phyloP scores from a whole-genome alignment of 2,113 vertebrate genomes.

The Chionomys nivalis region DNA sequence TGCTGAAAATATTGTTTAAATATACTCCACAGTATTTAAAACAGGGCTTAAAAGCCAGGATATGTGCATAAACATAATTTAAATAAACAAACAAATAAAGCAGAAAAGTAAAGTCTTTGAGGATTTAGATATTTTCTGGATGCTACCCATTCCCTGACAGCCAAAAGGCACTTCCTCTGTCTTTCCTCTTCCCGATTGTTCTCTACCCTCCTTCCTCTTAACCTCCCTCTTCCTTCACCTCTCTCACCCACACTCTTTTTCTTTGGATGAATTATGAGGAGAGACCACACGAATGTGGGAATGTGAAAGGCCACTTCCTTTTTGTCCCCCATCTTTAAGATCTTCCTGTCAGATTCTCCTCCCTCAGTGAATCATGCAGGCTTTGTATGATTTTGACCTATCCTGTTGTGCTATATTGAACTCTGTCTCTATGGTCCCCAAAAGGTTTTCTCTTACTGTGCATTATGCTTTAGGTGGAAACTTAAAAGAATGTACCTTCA shows the following conservation, averaged over 20 bases:
- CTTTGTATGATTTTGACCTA: neutral
- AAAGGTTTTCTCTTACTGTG: neutral
- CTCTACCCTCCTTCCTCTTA: rapidly evolving
- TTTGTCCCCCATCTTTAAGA: neutral
- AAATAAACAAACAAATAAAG: neutral
- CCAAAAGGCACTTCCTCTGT: neutral
- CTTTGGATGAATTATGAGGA: neutral
- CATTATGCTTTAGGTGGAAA: neutral
- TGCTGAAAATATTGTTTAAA: slow-evolving; percentile 27
- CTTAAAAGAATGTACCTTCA: neutral
- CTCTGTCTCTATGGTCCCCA: neutral
- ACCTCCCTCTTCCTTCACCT: neutral
- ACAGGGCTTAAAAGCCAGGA: neutral
- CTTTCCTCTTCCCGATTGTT: neutral
- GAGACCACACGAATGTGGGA: neutral
- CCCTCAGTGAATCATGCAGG: neutral
- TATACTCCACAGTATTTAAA: neutral
- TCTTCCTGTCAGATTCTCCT: neutral
- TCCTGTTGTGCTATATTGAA: neutral
- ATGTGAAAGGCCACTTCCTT: neutral
- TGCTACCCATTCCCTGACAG: neutral
- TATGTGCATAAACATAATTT: neutral
- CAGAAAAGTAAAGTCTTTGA: slow-evolving; percentile 1
- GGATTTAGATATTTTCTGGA: neutral
- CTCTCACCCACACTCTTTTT: neutral